Conservation (phyloP, 2,888 invertebrate species). For the Macroteleia sp. region DNA sequence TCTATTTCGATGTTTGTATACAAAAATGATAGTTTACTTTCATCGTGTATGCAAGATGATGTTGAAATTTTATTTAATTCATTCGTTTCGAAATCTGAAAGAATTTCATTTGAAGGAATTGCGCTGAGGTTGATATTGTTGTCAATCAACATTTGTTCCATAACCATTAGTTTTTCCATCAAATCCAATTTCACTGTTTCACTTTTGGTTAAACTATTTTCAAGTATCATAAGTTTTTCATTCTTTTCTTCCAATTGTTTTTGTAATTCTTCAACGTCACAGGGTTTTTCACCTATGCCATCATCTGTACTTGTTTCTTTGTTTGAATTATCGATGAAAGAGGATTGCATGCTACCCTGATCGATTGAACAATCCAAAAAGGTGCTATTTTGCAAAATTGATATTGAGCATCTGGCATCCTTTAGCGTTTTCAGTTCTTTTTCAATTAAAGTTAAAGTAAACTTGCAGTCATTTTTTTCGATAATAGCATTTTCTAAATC, state of each 20-base stretch:
- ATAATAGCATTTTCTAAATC: conserved; percentile 66
- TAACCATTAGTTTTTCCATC: conserved; percentile 23
- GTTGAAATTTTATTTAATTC: neutral
- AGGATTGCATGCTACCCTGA: no score
- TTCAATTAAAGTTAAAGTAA: conserved; percentile 66
- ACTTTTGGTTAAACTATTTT: conserved; percentile 17
- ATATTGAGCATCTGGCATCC: conserved; percentile 40
- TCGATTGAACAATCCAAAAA: neutral
- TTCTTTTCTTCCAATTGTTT: conserved; percentile 30
- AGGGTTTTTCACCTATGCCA: conserved; percentile 42
- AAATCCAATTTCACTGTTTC: conserved; percentile 24
- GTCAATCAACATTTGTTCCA: conserved; percentile 23
- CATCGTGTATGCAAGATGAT: neutral
- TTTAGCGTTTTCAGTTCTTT: conserved; percentile 68
- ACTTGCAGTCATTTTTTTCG: conserved; percentile 70
- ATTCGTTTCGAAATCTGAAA: no score
- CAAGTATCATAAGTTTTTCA: conserved; percentile 37
- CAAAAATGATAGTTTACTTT: conserved; percentile 33
- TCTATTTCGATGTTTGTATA: conserved; percentile 13
- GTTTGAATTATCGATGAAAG: neutral
- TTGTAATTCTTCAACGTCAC: conserved; percentile 39
- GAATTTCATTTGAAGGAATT: neutral
- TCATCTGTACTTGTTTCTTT: conserved; percentile 26
- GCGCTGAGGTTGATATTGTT: conserved; percentile 15
- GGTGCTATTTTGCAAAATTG: conserved; percentile 12